Evolutionary conservation across 2,797 vertebrate species (phyloP), one percentile per base, ranked within the genome.

Genomic region (Pteronotus mesoamericanus): DNA sequence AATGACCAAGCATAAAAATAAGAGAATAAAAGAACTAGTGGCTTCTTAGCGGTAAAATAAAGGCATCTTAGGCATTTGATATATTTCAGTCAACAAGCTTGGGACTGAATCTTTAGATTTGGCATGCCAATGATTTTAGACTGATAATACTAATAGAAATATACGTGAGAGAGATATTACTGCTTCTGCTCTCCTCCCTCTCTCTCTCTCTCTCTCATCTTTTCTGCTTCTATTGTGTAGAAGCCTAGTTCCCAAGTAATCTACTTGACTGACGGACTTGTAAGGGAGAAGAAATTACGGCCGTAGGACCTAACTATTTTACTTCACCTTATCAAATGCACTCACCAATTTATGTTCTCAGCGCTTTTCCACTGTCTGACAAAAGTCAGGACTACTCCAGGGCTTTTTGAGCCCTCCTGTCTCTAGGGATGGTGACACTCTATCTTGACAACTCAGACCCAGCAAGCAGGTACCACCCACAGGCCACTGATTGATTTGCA

Each of bases 391-490:
- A 84, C 57, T 51, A 59, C 92, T 91, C 64, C 82, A 37, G 39
- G 78, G 32, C 69, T 84, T 95, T 88, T 7, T 29, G 74, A 95
- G 80, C 4, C 51, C 14, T 92, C 82, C 37, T 86, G 57, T 89
- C 85, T 95, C 75, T 86, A 14, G 9, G 55, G 53, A 71, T 55
- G 51, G 85, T 75, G 92, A 94, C 89, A 89, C 57, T 83, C 86
- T 80, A 74, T 95, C 96, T 97, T 94, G 92, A 96, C 89, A 93
- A 77, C 53, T 87, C 89, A 77, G 85, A 95, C 37, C 29, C 48
- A 96, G 75, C 82, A 68, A 86, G 77, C 9, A 79, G 68, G 82
- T 75, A 91, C 92, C 93, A 97, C 95, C 88, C 96, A 87, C 15
- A 0, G 16, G 22, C 72, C 53, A 14, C 69, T 69, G 88, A 92